phyloP scores from a whole-genome alignment of 2,797 vertebrate species.

The Dromococcyx pavoninus region DNA sequence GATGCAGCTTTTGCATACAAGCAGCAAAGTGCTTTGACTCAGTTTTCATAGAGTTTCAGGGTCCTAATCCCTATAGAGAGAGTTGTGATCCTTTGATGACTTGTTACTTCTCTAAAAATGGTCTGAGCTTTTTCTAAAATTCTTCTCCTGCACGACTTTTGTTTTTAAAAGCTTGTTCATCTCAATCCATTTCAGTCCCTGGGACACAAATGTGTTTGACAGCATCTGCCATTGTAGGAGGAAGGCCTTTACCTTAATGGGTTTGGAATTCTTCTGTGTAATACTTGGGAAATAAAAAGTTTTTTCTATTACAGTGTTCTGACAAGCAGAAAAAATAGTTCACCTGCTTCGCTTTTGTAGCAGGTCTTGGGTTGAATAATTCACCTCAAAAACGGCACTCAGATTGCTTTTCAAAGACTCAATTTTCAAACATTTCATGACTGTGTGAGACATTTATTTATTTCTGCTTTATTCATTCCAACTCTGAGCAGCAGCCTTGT shows the following conservation, averaged over 20 bases:
- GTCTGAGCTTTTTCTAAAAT: background rate
- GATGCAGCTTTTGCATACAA: background rate
- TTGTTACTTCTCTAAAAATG: background rate
- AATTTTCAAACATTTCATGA: background rate
- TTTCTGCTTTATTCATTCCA: background rate
- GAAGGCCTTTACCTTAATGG: background rate
- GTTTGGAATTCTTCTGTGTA: background rate
- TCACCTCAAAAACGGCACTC: background rate
- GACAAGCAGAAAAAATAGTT: background rate
- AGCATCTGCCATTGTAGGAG: background rate
- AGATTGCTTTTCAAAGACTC: background rate
- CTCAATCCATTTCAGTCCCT: background rate
- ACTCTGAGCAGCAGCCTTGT: background rate
- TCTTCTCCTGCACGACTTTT: background rate
- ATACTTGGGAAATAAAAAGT: background rate
- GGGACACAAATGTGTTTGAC: background rate
- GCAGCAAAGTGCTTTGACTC: background rate
- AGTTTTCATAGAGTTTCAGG: background rate
- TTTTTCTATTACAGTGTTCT: background rate
- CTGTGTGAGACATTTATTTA: background rate
- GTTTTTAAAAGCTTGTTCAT: background rate
- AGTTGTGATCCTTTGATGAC: background rate
- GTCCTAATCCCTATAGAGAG: background rate
- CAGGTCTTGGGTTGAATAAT: background rate
- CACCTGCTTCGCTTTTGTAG: background rate